These are phyloP conservation scores for Nemurella pictetii DNA, from an alignment of 2,888 invertebrate species.

Conservation along the genomic window DNA sequence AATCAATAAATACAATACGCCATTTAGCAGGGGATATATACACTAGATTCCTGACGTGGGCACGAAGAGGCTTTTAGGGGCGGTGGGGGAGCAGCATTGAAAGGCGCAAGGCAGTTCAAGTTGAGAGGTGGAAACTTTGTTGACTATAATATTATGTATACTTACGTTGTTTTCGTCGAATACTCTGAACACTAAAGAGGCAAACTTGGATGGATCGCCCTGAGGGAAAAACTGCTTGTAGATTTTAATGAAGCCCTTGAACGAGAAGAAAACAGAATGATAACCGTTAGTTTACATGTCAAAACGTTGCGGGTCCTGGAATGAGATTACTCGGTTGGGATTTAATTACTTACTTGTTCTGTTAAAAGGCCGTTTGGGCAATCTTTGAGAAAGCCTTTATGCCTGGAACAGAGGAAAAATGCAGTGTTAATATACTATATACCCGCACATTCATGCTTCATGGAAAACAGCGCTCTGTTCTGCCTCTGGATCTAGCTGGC, in stretches of 20 bases:
- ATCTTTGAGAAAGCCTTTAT: slow-evolving; percentile 96
- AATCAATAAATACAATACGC: neutral
- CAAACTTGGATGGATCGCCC: slow-evolving; percentile 98
- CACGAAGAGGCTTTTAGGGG: neutral
- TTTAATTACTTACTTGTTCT: slow-evolving; percentile 73
- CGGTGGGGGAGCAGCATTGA: neutral
- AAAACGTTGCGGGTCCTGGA: no score
- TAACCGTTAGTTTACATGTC: neutral
- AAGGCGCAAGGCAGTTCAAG: neutral
- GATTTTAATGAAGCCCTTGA: slow-evolving; percentile 94
- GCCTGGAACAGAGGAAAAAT: slow-evolving; percentile 64
- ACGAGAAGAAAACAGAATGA: neutral
- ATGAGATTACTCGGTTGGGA: neutral
- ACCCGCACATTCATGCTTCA: neutral
- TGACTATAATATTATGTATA: slow-evolving; percentile 45
- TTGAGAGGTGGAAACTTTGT: neutral
- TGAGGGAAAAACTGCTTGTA: slow-evolving; percentile 99
- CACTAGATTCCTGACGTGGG: neutral
- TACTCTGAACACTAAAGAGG: slow-evolving; percentile 95
- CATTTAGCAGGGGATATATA: neutral
- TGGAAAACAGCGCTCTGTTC: neutral
- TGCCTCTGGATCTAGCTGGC: neutral
- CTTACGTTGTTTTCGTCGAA: slow-evolving; percentile 98
- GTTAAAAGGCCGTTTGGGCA: slow-evolving; percentile 94
- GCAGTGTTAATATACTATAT: slow-evolving; percentile 28